Conservation (phyloP, 2,797 vertebrate genomes). For the Kryptolebias ocellatus region DNA sequence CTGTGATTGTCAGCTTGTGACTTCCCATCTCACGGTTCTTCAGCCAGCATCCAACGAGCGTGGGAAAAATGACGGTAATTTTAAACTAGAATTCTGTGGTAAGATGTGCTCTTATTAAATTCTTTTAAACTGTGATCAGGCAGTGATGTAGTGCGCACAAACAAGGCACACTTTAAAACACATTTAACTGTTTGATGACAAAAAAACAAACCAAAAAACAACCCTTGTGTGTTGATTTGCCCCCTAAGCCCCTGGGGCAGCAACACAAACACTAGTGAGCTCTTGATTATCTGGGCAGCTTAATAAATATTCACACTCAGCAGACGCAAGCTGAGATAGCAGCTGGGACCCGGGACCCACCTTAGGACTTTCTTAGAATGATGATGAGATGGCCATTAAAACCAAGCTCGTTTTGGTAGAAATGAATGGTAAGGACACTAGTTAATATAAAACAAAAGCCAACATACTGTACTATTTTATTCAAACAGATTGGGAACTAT, state of each 20-base stretch:
- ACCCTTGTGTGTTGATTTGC: slow-evolving; percentile 47
- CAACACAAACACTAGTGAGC: slow-evolving; percentile 61
- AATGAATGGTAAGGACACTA: not conserved
- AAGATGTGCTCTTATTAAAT: slow-evolving; percentile 38
- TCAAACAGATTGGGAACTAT: too few relatives aligned
- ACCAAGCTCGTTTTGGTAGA: slow-evolving; percentile 55
- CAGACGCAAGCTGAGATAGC: slow-evolving; percentile 67
- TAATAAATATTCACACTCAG: slow-evolving; percentile 76
- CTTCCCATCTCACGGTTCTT: slow-evolving; percentile 28
- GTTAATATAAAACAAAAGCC: too few relatives aligned
- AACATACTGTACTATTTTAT: too few relatives aligned
- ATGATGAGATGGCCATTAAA: slow-evolving; percentile 16
- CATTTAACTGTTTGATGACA: slow-evolving; percentile 41
- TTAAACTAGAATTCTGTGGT: slow-evolving; percentile 19
- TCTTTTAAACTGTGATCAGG: slow-evolving; percentile 23
- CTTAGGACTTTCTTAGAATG: slow-evolving; percentile 44
- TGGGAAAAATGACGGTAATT: slow-evolving; percentile 20
- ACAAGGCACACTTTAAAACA: slow-evolving; percentile 44
- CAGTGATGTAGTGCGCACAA: slow-evolving; percentile 25
- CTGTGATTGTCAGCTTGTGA: slow-evolving; percentile 5
- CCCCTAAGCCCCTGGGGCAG: slow-evolving; percentile 59
- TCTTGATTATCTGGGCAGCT: slow-evolving; percentile 60
- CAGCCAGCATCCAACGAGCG: slow-evolving; percentile 13
- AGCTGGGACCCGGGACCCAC: slow-evolving; percentile 62
- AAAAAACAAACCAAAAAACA: slow-evolving; percentile 36